phyloP scores from a whole-genome alignment of 2,888 invertebrate genomes.

The Thyatira batis region DNA sequence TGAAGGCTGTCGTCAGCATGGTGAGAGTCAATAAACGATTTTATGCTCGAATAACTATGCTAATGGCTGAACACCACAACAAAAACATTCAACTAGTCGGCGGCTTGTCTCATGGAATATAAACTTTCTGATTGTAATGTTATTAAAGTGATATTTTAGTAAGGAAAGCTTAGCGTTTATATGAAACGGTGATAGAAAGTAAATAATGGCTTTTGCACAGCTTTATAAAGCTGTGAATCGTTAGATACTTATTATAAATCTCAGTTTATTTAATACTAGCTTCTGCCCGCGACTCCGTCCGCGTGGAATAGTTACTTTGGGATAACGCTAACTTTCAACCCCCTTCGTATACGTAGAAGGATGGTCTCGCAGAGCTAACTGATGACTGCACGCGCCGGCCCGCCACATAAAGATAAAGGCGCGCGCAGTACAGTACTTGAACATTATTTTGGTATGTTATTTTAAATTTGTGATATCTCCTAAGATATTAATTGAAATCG shows the following conservation, averaged over 20 bases:
- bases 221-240: not conserved
- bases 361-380: no score
- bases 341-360: no score
- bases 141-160: conserved; percentile 5
- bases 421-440: no score
- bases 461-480: no score
- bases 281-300: no score
- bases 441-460: no score
- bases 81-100: conserved; percentile 55
- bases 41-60: conserved; percentile 71
- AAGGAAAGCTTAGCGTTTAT: not conserved
- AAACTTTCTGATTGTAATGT: conserved; percentile 16
- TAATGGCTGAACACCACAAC: conserved; percentile 57
- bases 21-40: conserved; percentile 64
- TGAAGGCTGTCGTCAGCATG: conserved; percentile 40
- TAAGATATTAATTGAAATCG: no score
- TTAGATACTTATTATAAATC: not conserved
- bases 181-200: not conserved
- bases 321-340: no score
- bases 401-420: no score
- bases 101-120: conserved; percentile 26
- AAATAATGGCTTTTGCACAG: not conserved
- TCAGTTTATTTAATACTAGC: no score
- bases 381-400: no score
- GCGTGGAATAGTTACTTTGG: no score